Conservation (phyloP, 2,888 invertebrate species). For the Isotomurus palustris region DNA sequence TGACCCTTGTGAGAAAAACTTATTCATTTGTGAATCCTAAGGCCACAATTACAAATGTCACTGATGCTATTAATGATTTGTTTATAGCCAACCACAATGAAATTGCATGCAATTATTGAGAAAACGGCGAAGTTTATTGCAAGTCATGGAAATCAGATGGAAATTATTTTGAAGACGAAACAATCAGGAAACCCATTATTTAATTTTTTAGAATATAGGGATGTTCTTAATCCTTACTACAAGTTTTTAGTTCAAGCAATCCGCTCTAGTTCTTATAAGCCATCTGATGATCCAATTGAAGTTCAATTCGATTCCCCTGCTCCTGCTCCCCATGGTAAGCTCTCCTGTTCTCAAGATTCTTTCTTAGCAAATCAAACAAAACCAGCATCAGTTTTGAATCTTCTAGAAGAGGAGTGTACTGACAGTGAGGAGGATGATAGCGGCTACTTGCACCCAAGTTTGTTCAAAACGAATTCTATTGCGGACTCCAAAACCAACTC, state of each 20-base stretch:
- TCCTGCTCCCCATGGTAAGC: neutral
- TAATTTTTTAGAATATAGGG: constrained; percentile 82
- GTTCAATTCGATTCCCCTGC: constrained; percentile 27
- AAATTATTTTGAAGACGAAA: constrained; percentile 95
- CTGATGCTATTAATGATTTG: too few species aligned
- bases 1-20: constrained; percentile 48
- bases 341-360: too few species aligned
- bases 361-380: too few species aligned
- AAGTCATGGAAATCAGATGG: constrained; percentile 90
- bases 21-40: neutral
- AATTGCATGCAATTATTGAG: constrained; percentile 88
- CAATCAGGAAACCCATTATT: constrained; percentile 91
- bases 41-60: neutral
- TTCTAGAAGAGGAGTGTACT: constrained; percentile 14
- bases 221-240: constrained; percentile 82
- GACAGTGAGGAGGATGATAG: constrained; percentile 56
- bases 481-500: neutral
- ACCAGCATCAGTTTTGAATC: too few species aligned
- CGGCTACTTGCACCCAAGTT: constrained; percentile 75
- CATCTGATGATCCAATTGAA: constrained; percentile 49
- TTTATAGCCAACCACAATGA: constrained; percentile 75
- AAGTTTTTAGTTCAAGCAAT: constrained; percentile 61
- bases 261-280: constrained; percentile 62
- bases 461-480: constrained; percentile 48
- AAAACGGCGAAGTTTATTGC: constrained; percentile 82